phyloP scores from a whole-genome alignment of 1,140 invertebrate species.

The Scylla paramamosain region DNA sequence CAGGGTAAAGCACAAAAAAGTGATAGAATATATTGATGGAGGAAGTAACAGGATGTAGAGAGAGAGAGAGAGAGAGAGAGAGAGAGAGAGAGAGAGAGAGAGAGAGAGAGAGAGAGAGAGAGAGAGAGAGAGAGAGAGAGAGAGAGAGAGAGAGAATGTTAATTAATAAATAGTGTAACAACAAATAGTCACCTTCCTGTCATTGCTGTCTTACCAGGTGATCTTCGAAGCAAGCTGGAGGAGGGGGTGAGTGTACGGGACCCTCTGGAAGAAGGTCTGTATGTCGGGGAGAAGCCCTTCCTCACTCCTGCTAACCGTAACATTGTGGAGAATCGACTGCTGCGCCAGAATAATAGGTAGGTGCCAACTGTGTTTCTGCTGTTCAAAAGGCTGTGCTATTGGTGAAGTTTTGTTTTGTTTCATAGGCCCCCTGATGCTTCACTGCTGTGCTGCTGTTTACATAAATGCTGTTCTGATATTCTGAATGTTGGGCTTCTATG shows the following conservation, averaged over 20 bases:
- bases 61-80: not conserved
- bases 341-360: constrained; percentile 46
- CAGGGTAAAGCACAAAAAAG: no score
- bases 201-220: constrained; percentile 32
- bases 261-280: constrained; percentile 54
- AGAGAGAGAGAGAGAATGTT: not conserved
- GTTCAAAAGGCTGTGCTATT: no score
- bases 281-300: constrained; percentile 54
- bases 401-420: no score
- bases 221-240: constrained; percentile 45
- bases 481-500: no score
- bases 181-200: not conserved
- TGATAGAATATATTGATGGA: no score
- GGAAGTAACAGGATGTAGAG: not conserved
- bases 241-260: constrained; percentile 35
- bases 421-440: no score
- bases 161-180: no score
- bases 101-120: not conserved
- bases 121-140: not conserved
- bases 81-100: not conserved
- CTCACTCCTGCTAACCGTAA: constrained; percentile 48
- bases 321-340: constrained; percentile 62
- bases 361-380: not conserved
- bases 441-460: no score
- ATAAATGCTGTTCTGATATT: no score